Base-by-base conservation (phyloP, 2,888 invertebrate species). In the Hypsopygia costalis region DNA sequence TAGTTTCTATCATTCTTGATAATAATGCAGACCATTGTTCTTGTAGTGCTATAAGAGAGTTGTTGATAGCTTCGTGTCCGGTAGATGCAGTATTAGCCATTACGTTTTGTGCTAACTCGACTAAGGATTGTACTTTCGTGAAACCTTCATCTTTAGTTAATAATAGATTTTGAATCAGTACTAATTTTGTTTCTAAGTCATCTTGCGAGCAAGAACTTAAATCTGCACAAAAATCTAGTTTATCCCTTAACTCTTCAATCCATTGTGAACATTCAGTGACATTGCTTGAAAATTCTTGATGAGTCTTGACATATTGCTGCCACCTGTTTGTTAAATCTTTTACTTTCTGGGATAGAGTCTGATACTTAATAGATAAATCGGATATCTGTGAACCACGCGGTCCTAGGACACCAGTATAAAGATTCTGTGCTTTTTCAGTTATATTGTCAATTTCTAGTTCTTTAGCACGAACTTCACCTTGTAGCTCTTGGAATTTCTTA, bases 111-210 rank as follows among this genome's bases (percentile, higher is more conserved):
- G 97, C 97, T 53, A 96, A 80, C 62, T 98, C 98, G n/a, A 97
- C 94, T 30, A 96, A 91, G 36, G 93, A 92, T 67, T 98, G 97
- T 21, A 97, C 94, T 75, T 95, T 95, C 0, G 93, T 92, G 58
- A 96, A 97, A 2, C 98, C 98, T 83, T 97, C 97, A 58, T 98
- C 98, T 79, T 98, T 98, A 46, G 94, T 93, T n/a, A 97, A 81
- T 34, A 97, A 86, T 34, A 98, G 86, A 69, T 97, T 97, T 89
- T 98, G 94, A 51, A 95, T 94, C 8, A 93, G 92, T 43, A 94
- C 94, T 59, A 97, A 85, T 78, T 97, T 97, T 12, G 92, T 93
- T 75, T 97, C 96, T 21, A 97, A 79, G 62, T 97, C 97, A 66
- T 95, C 94, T 67, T 96, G 95, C 25, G 95, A 94, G 38, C 94